phyloP scores from a whole-genome alignment of 2,797 vertebrate genomes.

The Phaenicophaeus curvirostris region DNA sequence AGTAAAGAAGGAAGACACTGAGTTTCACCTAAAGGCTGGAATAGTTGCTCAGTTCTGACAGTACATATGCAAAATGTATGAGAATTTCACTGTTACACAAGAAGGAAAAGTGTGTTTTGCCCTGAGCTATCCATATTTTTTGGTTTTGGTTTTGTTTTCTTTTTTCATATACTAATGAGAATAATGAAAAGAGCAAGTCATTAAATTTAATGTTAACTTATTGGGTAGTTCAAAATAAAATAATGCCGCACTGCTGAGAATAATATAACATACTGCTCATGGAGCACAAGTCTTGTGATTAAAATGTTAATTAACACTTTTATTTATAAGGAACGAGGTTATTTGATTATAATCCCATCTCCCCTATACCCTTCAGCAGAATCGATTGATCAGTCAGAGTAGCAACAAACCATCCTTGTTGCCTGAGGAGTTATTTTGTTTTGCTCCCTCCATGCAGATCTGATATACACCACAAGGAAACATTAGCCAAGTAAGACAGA shows the following conservation, averaged over 20 bases:
- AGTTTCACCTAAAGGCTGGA: background rate
- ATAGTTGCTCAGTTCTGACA: background rate
- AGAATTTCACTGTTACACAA: background rate
- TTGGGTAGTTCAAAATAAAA: slow-evolving; percentile 9
- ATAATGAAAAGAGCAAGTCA: background rate
- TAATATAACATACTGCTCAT: background rate
- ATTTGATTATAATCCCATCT: slow-evolving; percentile 53
- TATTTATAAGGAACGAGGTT: slow-evolving; percentile 40
- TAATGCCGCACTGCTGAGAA: background rate
- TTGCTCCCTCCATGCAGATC: background rate
- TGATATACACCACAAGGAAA: background rate
- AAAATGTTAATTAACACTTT: slow-evolving; percentile 60
- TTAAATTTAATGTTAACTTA: slow-evolving; percentile 21
- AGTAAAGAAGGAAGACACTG: background rate
- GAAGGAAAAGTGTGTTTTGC: background rate
- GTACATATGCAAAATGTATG: background rate
- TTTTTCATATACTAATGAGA: background rate
- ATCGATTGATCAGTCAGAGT: background rate
- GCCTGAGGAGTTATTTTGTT: slow-evolving; percentile 28
- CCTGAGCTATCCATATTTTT: background rate
- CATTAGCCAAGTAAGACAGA: background rate
- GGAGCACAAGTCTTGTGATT: slow-evolving; percentile 12
- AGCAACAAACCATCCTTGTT: background rate
- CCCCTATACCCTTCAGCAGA: background rate
- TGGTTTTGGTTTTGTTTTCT: too few relatives aligned